Evolutionary conservation across 2,113 vertebrate genomes (phyloP).

Genomic region (Triplophysa dalaica): DNA sequence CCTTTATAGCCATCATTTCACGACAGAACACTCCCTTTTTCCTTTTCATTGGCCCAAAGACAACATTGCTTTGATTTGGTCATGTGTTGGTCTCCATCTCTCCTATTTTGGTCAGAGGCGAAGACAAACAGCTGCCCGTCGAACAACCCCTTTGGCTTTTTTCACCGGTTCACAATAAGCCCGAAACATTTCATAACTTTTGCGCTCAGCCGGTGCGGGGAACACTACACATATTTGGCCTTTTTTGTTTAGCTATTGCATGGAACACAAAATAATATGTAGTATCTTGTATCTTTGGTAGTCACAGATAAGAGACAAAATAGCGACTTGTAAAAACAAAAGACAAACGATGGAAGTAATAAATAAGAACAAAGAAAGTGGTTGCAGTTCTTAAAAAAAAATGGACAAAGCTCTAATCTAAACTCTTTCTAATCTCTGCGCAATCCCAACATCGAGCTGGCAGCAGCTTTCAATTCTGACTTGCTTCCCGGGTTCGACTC

Average conservation of each 20-base stretch:
- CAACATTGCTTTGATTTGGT: conserved; percentile 75
- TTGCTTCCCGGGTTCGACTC: background rate
- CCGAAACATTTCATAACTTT: conserved; percentile 71
- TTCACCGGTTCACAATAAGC: conserved; percentile 44
- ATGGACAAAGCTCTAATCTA: conserved; percentile 7
- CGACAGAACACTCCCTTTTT: conserved; percentile 66
- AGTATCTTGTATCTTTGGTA: conserved; percentile 93
- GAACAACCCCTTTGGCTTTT: conserved; percentile 86
- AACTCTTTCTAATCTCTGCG: conserved; percentile 27
- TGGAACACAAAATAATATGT: conserved; percentile 89
- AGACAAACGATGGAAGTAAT: conserved; percentile 76
- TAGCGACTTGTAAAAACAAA: conserved; percentile 61
- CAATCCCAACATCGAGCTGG: background rate
- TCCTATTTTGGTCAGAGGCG: conserved; percentile 83
- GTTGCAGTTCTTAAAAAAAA: conserved; percentile 69
- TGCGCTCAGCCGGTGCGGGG: conserved; percentile 75
- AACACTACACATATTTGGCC: conserved; percentile 94
- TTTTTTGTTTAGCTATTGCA: conserved; percentile 89
- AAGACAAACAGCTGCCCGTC: conserved; percentile 73
- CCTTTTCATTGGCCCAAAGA: conserved; percentile 68
- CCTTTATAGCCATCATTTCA: conserved; percentile 64
- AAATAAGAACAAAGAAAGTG: conserved; percentile 78
- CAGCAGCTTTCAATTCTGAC: conserved; percentile 7
- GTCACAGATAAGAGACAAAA: conserved; percentile 83
- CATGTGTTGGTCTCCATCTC: conserved; percentile 59